These are phyloP conservation scores for Ptychadena robeensis DNA, from an alignment of 2,797 vertebrate genomes.

Conservation along the genomic window DNA sequence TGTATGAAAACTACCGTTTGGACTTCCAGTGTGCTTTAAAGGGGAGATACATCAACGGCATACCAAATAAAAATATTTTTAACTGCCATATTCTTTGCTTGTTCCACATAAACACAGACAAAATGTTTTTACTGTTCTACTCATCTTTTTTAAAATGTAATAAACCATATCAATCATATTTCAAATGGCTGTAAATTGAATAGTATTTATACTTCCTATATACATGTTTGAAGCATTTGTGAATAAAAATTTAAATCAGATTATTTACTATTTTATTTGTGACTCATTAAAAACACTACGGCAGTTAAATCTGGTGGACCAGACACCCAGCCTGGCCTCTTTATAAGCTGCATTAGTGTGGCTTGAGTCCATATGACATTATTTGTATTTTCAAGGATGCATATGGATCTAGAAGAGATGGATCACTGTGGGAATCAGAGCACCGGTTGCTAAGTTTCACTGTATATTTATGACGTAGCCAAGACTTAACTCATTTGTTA, in stretches of 20 bases:
- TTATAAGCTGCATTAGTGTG: background rate
- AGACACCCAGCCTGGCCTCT: background rate
- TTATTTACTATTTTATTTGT: background rate
- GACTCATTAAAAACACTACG: background rate
- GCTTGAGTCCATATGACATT: background rate
- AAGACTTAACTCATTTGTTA: slow-evolving; percentile 8
- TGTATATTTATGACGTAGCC: background rate
- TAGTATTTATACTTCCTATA: background rate
- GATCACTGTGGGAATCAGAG: background rate
- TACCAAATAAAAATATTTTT: too few species aligned
- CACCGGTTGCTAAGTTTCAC: background rate
- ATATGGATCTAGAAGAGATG: background rate
- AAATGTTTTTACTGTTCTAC: too few species aligned
- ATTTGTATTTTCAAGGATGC: background rate
- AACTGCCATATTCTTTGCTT: too few species aligned
- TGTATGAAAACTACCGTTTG: too few species aligned
- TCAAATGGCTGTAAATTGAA: background rate
- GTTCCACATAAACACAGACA: too few species aligned
- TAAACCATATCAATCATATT: too few species aligned
- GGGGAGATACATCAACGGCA: too few species aligned
- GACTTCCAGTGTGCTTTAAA: too few species aligned
- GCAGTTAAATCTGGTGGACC: background rate
- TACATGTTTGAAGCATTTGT: background rate
- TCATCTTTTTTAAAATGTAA: too few species aligned
- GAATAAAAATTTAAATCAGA: background rate